A percentile compares a stretch with the other conserved stretches of the same genome.
Evolutionary conservation across 2,888 invertebrate species (phyloP).

Genomic region (Nemapogon koenigi): DNA sequence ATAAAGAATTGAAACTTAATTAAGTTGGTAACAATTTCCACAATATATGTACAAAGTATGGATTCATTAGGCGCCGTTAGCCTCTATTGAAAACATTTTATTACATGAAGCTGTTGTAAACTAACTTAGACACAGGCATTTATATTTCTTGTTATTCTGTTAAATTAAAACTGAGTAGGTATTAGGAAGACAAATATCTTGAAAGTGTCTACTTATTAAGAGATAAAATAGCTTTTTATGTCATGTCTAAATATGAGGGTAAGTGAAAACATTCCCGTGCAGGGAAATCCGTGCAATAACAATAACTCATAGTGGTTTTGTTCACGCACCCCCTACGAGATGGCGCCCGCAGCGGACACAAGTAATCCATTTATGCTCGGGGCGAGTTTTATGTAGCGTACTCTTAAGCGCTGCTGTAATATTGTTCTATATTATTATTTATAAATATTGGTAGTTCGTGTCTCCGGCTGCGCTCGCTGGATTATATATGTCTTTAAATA

Average conservation of each 20-base stretch:
- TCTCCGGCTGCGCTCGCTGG: conserved; percentile 24
- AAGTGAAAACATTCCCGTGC: conserved; percentile 58
- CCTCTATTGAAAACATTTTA: no score
- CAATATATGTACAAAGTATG: no score
- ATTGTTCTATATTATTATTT: conserved; percentile 60
- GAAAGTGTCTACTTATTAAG: no score
- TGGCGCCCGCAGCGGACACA: conserved; percentile 52
- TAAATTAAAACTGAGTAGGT: no score
- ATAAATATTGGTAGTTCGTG: conserved; percentile 47
- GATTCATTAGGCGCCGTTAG: no score
- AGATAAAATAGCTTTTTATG: conserved; percentile 60
- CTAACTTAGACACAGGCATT: no score
- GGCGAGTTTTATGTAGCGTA: conserved; percentile 58
- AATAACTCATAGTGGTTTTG: conserved; percentile 52
- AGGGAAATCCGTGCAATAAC: conserved; percentile 58
- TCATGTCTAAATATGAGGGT: conserved; percentile 47
- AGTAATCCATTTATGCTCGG: conserved; percentile 65
- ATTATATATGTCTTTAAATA: no score
- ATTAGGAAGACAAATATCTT: no score
- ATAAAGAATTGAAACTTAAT: no score
- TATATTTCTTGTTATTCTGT: no score
- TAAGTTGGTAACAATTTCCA: no score
- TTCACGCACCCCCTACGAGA: conserved; percentile 53
- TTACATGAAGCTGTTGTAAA: no score
- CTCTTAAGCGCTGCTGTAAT: conserved; percentile 47